Evolutionary conservation across 2,113 vertebrate species (phyloP).

Genomic region (Micronisus gabar): DNA sequence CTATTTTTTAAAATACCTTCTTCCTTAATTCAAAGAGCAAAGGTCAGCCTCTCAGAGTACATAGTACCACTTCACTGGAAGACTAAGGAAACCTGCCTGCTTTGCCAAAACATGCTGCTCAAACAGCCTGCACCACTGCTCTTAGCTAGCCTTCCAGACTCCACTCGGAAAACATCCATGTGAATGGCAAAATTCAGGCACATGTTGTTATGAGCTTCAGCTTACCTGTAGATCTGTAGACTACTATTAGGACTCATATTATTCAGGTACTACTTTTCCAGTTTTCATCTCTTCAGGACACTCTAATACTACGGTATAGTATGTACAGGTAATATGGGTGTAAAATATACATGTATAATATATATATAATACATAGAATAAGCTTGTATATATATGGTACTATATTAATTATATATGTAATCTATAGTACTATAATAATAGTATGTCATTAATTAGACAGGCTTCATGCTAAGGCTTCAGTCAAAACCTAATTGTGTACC

Average conservation of each 20-base stretch:
- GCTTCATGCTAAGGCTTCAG: not conserved
- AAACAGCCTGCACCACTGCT: not conserved
- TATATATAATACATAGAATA: not conserved
- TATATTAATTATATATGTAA: not conserved
- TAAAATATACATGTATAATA: not conserved
- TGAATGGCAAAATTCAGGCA: not conserved
- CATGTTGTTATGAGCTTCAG: not conserved
- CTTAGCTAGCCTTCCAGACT: not conserved
- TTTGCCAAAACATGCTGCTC: not conserved
- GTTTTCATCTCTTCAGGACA: not conserved
- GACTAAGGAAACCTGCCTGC: not conserved
- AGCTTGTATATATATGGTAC: not conserved
- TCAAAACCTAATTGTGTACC: not conserved
- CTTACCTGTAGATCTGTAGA: not conserved
- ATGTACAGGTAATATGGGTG: not conserved
- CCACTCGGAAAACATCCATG: not conserved
- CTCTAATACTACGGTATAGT: not conserved
- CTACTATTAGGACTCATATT: not conserved
- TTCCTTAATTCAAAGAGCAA: not conserved
- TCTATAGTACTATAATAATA: not conserved
- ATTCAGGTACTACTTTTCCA: not conserved
- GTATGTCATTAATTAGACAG: not conserved
- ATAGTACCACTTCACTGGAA: not conserved
- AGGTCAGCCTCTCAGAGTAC: not conserved
- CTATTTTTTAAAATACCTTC: not conserved